Evolutionary conservation across 2,888 invertebrate species (phyloP), one percentile per base, ranked within the genome.

Genomic region (Morpho helenor): DNA sequence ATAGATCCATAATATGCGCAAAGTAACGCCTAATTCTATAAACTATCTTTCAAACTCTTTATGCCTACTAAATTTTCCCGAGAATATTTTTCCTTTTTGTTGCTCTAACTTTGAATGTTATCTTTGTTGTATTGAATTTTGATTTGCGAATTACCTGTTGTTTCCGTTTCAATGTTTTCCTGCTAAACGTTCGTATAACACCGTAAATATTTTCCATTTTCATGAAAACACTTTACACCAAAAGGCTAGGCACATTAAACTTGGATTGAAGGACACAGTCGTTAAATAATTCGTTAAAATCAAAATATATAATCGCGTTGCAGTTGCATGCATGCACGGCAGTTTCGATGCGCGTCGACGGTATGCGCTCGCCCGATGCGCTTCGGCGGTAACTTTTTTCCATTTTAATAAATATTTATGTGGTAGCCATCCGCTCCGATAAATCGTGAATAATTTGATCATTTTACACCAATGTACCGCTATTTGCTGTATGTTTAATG

Each of bases 371-470:
- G 73, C 74, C 71, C 72, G 68, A 56, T 53, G 65, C 69, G 73
- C 68, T 63, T 65, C 64, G 62, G 59, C 62, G 71, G 67, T 53
- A 71, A 70, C 70, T 68, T 70, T 67, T 74, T 71, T 72, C 74
- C 76, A 78, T 82, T 82, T 82, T 82, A 76, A 87, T 88, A 78
- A 86, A 88, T 88, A 89, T 87, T 87, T 82, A 87, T 88, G 85
- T 81, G 84, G 85, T 83, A 79, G 80, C 75, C 75, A 76, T 77
- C 75, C 77, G 84, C 84, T 84, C 83, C 85, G 83, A 88, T 88
- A 79, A 80, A 80, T 84, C 72, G 78, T 66, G 40, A 47, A 31
- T 7, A 43, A 31, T 31, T n/a, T 23, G 22, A 42, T 41, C 50
- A 43, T 8, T 22, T 52, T 52, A 52, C 46, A 53, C 40, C 8